Evolutionary conservation across 2,797 vertebrate species (phyloP).

Genomic region (Acomys russatus): DNA sequence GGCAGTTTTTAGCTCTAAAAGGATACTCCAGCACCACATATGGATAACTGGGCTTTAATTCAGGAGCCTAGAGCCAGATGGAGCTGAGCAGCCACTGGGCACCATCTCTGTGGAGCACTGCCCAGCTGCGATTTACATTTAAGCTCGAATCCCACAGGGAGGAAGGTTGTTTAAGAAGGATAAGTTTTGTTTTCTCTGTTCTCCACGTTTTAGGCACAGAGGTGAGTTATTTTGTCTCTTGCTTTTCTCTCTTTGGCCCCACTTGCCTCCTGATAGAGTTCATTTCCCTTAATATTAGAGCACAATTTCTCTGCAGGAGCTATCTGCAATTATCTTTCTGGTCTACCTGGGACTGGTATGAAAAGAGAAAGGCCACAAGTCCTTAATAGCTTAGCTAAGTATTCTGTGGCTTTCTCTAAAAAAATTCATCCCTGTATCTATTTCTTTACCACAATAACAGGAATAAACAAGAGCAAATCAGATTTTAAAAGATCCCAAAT

Average conservation of each 20-base stretch:
- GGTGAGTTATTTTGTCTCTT: not conserved
- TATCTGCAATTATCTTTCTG: not conserved
- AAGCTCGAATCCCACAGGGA: too few species aligned
- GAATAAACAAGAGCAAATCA: not conserved
- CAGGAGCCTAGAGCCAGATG: too few species aligned
- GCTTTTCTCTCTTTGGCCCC: not conserved
- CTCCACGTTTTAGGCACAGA: not conserved
- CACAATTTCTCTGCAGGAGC: not conserved
- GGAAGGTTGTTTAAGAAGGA: not conserved
- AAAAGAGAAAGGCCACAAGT: not conserved
- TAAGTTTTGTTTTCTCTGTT: not conserved
- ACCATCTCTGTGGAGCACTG: not conserved
- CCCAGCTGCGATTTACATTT: not conserved
- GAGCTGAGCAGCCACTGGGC: not conserved
- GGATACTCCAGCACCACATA: not conserved
- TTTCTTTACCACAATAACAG: not conserved
- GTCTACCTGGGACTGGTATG: too few species aligned
- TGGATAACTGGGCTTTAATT: not conserved
- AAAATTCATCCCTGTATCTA: not conserved
- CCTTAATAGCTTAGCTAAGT: not conserved
- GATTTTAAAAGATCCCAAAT: not conserved
- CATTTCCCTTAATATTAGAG: not conserved
- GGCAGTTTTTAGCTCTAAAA: not conserved
- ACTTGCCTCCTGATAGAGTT: not conserved
- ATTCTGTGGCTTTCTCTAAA: not conserved